Conservation (phyloP, 2,113 vertebrate species). For the Todiramphus chloris region DNA sequence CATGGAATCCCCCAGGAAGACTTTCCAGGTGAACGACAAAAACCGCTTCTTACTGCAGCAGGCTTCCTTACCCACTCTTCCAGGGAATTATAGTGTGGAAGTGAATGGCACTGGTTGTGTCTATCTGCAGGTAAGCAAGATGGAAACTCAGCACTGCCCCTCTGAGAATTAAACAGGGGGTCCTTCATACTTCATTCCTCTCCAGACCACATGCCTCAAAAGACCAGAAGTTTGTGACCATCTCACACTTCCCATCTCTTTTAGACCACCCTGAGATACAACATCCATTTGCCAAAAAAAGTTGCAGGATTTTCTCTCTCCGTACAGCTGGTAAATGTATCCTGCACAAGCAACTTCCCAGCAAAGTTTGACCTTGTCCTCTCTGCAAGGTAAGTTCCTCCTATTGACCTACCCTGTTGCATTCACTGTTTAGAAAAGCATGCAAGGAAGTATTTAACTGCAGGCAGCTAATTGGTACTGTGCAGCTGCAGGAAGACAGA, state of each 20-base stretch:
- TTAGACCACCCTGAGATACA: constrained; percentile 71
- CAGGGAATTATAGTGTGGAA: constrained; percentile 38
- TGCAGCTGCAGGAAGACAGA: not conserved
- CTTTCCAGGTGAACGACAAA: constrained; percentile 51
- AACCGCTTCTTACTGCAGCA: constrained; percentile 70
- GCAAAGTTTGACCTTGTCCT: constrained; percentile 58
- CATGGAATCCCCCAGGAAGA: not conserved
- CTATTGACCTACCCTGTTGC: not conserved
- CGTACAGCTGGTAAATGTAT: not conserved
- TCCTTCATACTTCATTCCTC: not conserved
- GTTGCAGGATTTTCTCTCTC: constrained; percentile 64
- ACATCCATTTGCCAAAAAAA: constrained; percentile 42
- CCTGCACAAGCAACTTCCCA: constrained; percentile 28
- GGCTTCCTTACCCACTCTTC: not conserved
- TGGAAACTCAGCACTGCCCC: not conserved
- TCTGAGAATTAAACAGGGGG: not conserved
- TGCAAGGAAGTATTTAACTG: not conserved
- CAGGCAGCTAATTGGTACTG: not conserved
- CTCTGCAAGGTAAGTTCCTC: constrained; percentile 55
- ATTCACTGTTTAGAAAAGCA: not conserved
- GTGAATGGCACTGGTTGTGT: constrained; percentile 69
- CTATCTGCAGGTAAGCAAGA: constrained; percentile 68
- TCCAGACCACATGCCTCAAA: not conserved
- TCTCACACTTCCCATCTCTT: not conserved
- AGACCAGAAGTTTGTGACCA: no score